Base-by-base conservation (phyloP, 2,797 vertebrate species). In the Thaleichthys pacificus region DNA sequence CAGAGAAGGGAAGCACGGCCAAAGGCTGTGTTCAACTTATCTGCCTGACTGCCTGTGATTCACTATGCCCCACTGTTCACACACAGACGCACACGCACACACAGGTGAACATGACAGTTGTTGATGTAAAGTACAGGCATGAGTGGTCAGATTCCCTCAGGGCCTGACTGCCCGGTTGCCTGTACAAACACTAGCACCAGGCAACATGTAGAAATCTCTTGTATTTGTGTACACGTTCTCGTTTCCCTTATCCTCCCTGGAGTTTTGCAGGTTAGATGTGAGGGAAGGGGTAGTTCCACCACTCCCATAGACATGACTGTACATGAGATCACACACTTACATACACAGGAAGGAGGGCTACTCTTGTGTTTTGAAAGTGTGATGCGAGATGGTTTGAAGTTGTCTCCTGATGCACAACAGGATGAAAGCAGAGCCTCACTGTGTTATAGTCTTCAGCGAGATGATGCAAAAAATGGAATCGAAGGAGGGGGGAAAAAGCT, bases 51-150 rank as follows among this genome's bases (percentile, higher is more conserved):
- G 51, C 17, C 15, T 56, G 15, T 56, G 51, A n/a, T 56, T 56
- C 51, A 56, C 51, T 4, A 1, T 56, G 15, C 7, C 51, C 17
- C 19, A 17, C 19, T n/a, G 51, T 4, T 56, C 51, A 56, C 51
- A 56, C 51, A 56, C 51, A 56, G 15, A 56, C 17, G 6, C 69
- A 35, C 81, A 84, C 71, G 73, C 77, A 84, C 82, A 75, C 12
- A 24, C 82, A 68, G 12, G 84, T 73, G 66, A 61, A 84, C 84
- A 86, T 84, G 88, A 88, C 89, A 88, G 87, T 82, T 82, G 84
- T 80, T 86, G 86, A 87, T 85, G 83, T 80, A 82, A 81, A 82
- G 77, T 15, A 5, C 73, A 80, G 58, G 77, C 86, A 78, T 74
- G 69, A 85, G 81, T 61, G 78, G 75, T 70, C 78, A 68, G 77